A percentile compares a stretch with the other conserved stretches of the same genome.
Evolutionary conservation across 2,888 invertebrate genomes (phyloP).

Genomic region (Lacanobia wlatinum): DNA sequence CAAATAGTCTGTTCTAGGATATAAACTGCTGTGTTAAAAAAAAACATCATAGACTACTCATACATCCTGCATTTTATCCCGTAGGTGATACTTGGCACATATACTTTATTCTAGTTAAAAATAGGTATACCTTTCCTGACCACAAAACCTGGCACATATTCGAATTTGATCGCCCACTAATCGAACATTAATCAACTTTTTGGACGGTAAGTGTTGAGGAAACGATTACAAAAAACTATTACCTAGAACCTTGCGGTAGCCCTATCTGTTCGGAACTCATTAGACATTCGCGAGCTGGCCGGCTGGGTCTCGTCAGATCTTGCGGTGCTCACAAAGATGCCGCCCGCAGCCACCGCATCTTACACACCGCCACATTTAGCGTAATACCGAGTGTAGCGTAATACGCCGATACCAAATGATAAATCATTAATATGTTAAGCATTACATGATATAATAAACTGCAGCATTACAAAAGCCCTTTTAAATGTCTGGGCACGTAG

Average conservation of each 20-base stretch:
- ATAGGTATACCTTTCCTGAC: not conserved
- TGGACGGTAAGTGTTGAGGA: not conserved
- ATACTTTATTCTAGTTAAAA: not conserved
- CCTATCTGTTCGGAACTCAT: slow-evolving; percentile 77
- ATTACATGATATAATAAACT: slow-evolving; percentile 54
- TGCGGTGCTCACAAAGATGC: slow-evolving; percentile 69
- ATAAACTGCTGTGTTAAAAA: slow-evolving; percentile 18
- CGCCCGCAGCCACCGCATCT: slow-evolving; percentile 66
- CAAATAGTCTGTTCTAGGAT: slow-evolving; percentile 51
- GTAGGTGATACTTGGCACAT: not conserved
- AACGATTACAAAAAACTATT: slow-evolving; percentile 1
- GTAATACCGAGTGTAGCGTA: slow-evolving; percentile 58
- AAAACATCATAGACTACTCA: not conserved
- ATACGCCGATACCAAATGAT: slow-evolving; percentile 62
- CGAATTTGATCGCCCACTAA: not conserved
- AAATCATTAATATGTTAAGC: slow-evolving; percentile 64
- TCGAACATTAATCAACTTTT: not conserved
- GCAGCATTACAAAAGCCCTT: slow-evolving; percentile 24
- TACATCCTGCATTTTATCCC: slow-evolving; percentile 1
- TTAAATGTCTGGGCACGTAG: slow-evolving; percentile 18
- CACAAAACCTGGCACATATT: not conserved
- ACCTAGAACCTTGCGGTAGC: slow-evolving; percentile 59
- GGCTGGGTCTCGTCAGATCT: slow-evolving; percentile 58
- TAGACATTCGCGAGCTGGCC: slow-evolving; percentile 77
- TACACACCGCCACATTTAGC: slow-evolving; percentile 66